phyloP scores from a whole-genome alignment of 2,113 vertebrate species.

The Prinia subflava region DNA sequence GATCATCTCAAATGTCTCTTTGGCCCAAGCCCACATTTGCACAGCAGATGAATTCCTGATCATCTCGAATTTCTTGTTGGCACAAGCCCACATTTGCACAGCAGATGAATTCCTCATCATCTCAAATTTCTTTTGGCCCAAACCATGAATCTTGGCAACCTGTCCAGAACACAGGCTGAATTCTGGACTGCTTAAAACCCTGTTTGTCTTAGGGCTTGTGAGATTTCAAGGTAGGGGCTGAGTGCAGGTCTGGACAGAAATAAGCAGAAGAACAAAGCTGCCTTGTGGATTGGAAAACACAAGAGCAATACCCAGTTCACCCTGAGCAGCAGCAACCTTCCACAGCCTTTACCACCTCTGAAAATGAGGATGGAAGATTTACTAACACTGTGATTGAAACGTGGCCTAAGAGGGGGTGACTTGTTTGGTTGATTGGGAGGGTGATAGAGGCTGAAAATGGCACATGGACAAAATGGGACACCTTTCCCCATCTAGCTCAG shows the following conservation, averaged over 20 bases:
- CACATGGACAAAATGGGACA: rapidly evolving
- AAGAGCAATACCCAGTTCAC: rapidly evolving
- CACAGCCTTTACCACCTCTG: neutral
- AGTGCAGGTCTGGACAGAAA: neutral
- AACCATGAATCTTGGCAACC: neutral
- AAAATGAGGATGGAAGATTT: neutral
- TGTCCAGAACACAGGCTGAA: neutral
- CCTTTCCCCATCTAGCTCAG: neutral
- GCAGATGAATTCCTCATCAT: neutral
- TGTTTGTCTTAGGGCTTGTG: neutral
- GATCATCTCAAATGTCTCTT: neutral
- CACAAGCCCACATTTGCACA: neutral
- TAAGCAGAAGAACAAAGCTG: neutral
- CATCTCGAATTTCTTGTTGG: neutral
- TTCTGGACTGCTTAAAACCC: neutral
- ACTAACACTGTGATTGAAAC: neutral
- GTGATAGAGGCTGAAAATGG: neutral
- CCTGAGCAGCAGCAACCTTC: neutral
- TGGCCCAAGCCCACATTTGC: neutral
- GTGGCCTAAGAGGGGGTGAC: neutral
- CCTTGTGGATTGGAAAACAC: rapidly evolving
- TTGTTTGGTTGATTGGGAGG: neutral
- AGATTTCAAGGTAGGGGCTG: neutral
- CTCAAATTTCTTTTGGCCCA: neutral
- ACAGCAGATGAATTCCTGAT: neutral